A percentile compares a stretch with the other conserved stretches of the same genome.
These are phyloP conservation scores for Caenorhabditis zanzibari DNA, from an alignment of 2,888 invertebrate genomes.

Conservation along the genomic window DNA sequence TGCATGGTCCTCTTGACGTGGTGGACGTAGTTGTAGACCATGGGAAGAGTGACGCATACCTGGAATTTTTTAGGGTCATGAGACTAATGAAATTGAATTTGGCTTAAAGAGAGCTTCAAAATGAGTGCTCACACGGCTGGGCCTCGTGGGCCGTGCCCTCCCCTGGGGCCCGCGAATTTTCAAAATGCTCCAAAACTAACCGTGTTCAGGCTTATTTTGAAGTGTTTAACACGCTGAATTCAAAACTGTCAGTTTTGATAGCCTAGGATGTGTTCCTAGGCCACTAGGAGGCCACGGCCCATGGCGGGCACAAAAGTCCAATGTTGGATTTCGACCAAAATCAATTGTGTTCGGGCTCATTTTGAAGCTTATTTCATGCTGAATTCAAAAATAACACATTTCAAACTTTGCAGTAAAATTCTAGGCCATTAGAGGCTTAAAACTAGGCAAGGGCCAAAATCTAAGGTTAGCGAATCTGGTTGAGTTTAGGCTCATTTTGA, in stretches of 20 bases:
- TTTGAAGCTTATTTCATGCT: too few species aligned
- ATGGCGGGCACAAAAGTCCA: too few species aligned
- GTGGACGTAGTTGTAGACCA: slow-evolving; percentile 83
- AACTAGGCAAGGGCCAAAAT: too few species aligned
- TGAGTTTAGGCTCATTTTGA: too few species aligned
- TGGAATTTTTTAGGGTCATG: too few species aligned
- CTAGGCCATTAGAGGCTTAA: too few species aligned
- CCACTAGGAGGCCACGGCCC: background rate
- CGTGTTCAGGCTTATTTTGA: background rate
- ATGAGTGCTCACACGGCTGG: background rate
- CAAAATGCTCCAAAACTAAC: background rate
- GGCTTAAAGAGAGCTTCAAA: background rate
- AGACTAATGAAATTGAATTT: background rate
- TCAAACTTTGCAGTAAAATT: too few species aligned
- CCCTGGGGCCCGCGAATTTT: background rate
- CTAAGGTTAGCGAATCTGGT: too few species aligned
- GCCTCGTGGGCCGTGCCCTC: background rate
- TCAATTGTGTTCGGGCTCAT: too few species aligned
- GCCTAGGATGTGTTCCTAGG: background rate
- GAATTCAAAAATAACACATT: too few species aligned
- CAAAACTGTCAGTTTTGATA: too few species aligned
- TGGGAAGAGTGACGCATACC: slow-evolving; percentile 79
- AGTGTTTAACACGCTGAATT: background rate
- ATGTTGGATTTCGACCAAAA: too few species aligned
- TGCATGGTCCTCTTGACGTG: slow-evolving; percentile 81